Conservation (phyloP, 2,113 vertebrate species). For the Scatophagus argus region DNA sequence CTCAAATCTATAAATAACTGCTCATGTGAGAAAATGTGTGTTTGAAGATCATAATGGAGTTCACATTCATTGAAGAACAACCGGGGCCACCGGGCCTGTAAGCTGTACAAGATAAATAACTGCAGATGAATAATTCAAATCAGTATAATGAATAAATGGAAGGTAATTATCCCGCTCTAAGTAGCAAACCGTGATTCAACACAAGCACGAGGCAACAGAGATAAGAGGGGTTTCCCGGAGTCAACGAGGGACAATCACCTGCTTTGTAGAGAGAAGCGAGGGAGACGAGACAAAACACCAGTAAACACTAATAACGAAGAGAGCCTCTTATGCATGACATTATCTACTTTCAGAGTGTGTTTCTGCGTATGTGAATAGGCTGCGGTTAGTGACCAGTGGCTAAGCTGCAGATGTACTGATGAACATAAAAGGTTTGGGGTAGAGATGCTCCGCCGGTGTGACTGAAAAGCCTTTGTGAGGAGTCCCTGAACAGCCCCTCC, state of each 20-base stretch:
- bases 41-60: conserved; percentile 32
- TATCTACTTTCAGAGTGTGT: conserved; percentile 42
- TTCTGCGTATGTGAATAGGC: conserved; percentile 21
- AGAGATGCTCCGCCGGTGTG: conserved; percentile 55
- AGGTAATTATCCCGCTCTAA: conserved; percentile 60
- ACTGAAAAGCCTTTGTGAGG: conserved; percentile 67
- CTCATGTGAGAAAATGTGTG: conserved; percentile 22
- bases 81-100: conserved; percentile 25
- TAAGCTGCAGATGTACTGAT: conserved; percentile 62
- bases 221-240: conserved; percentile 61
- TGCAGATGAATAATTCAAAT: conserved; percentile 74
- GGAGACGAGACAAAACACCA: conserved; percentile 54
- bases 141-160: conserved; percentile 69
- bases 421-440: conserved; percentile 53
- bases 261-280: conserved; percentile 50
- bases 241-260: conserved; percentile 73
- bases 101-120: conserved; percentile 39
- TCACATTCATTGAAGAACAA: conserved; percentile 14
- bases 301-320: conserved; percentile 50
- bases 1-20: conserved; percentile 12
- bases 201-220: conserved; percentile 42
- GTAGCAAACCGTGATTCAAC: conserved; percentile 50
- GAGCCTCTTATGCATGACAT: conserved; percentile 48
- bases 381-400: conserved; percentile 39
- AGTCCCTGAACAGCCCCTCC: conserved; percentile 44